Percentiles rank a stretch among this genome's conserved stretches.
phyloP scores from a whole-genome alignment of 2,113 vertebrate species.

The Mandrillus leucophaeus region DNA sequence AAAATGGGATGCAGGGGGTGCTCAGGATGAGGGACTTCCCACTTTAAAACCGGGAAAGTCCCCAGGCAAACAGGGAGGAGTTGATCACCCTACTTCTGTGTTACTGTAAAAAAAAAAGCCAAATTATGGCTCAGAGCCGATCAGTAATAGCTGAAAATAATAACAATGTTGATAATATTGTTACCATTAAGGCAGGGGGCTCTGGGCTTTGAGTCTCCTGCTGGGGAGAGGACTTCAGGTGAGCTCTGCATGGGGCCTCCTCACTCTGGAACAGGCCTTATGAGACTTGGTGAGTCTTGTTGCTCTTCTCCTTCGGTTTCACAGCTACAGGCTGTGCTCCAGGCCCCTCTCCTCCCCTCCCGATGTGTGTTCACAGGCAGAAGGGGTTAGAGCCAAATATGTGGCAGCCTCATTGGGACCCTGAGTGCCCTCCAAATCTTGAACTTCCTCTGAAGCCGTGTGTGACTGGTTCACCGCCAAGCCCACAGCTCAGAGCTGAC shows the following conservation, averaged over 20 bases:
- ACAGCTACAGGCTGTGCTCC: background rate
- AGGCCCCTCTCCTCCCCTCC: background rate
- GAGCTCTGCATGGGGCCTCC: background rate
- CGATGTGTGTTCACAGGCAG: background rate
- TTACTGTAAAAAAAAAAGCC: background rate
- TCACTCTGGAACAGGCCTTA: background rate
- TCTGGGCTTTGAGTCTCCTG: background rate
- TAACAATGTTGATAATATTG: background rate
- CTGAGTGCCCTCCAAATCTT: background rate
- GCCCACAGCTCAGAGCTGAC: background rate
- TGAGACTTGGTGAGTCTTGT: background rate
- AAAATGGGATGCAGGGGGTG: background rate
- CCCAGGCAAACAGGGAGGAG: background rate
- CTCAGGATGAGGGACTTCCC: background rate
- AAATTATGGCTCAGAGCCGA: background rate
- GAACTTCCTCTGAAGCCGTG: background rate
- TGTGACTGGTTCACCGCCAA: background rate
- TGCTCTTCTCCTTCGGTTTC: background rate
- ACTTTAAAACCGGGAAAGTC: background rate
- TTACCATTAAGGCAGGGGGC: background rate
- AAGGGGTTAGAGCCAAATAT: background rate
- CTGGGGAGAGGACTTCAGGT: background rate
- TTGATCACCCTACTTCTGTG: background rate
- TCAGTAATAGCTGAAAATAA: background rate
- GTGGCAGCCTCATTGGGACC: accelerated